A percentile compares a stretch with the other conserved stretches of the same genome.
These are phyloP conservation scores for Apodemus speciosus DNA, from an alignment of 2,113 vertebrate species.

Conservation along the genomic window DNA sequence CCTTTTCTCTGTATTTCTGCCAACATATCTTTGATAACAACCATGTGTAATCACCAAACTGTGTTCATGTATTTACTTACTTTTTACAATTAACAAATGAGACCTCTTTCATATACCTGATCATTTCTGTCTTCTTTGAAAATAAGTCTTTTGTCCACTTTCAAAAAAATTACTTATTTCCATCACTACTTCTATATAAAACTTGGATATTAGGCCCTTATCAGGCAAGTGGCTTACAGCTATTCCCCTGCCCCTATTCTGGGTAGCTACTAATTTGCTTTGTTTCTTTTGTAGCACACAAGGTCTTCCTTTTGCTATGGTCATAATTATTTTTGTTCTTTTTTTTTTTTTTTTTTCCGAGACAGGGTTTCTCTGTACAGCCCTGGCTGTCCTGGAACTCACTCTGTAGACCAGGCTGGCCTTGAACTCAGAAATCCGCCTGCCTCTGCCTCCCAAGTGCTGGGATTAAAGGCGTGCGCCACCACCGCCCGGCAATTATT, in stretches of 20 bases:
- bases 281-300: not conserved
- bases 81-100: not conserved
- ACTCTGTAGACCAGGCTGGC: too few species aligned
- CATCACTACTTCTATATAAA: not conserved
- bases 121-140: not conserved
- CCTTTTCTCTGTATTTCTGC: not conserved
- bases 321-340: not conserved
- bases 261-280: not conserved
- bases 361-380: too few species aligned
- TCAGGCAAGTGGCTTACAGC: not conserved
- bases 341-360: too few species aligned
- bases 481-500: too few species aligned
- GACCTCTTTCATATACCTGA: not conserved
- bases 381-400: too few species aligned
- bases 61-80: not conserved
- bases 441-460: too few species aligned
- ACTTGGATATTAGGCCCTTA: not conserved
- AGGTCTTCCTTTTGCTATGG: not conserved
- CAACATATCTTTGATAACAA: not conserved
- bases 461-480: too few species aligned
- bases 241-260: too few species aligned
- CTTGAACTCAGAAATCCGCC: too few species aligned
- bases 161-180: not conserved
- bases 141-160: not conserved
- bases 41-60: not conserved